Evolutionary conservation across 2,113 vertebrate species (phyloP), one percentile per base, ranked within the genome.

Genomic region (Rutilus rutilus): DNA sequence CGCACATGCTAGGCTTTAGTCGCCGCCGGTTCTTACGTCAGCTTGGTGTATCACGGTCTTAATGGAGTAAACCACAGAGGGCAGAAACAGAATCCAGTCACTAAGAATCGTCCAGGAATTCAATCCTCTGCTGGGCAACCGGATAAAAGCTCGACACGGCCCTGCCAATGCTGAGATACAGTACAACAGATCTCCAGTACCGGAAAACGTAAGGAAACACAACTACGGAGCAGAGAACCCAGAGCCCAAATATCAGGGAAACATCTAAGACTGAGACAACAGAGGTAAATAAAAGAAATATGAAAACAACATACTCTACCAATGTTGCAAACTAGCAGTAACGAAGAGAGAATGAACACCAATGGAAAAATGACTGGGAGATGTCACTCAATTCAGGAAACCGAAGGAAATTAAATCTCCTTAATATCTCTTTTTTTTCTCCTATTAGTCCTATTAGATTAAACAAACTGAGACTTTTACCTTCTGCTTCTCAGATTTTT

Each of bases 61-160:
- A 45, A 39, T 84, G 45, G 62, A 17, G 23, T 85, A 64, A 83
- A 75, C 27, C 77, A 60, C 52, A 67, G 82, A 59, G 50, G 57
- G 27, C 30, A 88, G 90, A 90, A 89, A 90, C 54, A 86, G 77
- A 85, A 90, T 87, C 78, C 83, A 76, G 88, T 85, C 75, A 86
- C 78, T 45, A 85, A 65, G 67, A 74, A 83, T 80, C 64, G 39
- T 64, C 62, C 42, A 78, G 89, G 84, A 90, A 90, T 73, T 39
- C 76, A 87, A 88, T 75, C 88, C 74, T 33, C 33, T 59, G 81
- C 45, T 65, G 59, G 78, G 85, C 83, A 89, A 88, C 83, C 78
- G 80, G 87, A 90, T 79, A 42, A 88, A 88, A 6, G 54, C 73
- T 50, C 7, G 25, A 62, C 84, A 85, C 47, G 59, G 42, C 80